Evolutionary conservation across 1,140 invertebrate species (phyloP), one percentile per base, ranked within the genome.

Genomic region (Drosophila sucinea): DNA sequence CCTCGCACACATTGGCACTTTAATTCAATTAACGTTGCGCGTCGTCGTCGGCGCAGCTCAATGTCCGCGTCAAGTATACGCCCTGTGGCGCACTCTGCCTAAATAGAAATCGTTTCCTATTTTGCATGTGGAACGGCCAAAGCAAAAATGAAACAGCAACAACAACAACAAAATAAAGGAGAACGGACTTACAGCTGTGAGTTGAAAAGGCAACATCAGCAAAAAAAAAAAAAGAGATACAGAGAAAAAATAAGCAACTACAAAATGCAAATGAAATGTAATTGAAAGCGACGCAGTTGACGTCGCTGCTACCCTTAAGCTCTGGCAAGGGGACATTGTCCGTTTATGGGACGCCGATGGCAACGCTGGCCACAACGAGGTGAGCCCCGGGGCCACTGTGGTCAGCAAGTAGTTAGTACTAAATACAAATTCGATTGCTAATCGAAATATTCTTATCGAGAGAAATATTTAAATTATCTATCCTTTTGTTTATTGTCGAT

Each of bases 221-320:
- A 71, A 66, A 84, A 58, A 58, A 58, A 38, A 23, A 58, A 58
- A 58, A 35, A 70, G 51, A 74, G 54, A 60, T 61, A 85, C 81
- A 77, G 61, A 82, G 65, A 81, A 51, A 80, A 80, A 84, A 89
- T 89, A 89, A 89, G 77, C 79, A 80, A 71, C 73, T 77, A 74
- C 77, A 65, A 89, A 87, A 84, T 80, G 84, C 84, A 89, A 87
- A 89, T 84, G 84, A 89, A 87, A 89, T 89, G 84, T 89, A 87
- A 87, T 89, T 89, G 84, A 87, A 87, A 87, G 73, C 84, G 81
- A 58, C 77, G 73, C 79, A 35, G 83, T 64, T 61, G 27, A 40
- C 76, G 72, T 63, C 57, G 67, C 68, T 76, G 79, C 85, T 75
- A 87, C 84, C 84, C 84, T 87, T 87, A 87, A 87, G 84, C 84